Conservation (phyloP, 2,888 invertebrate species). For the Diarsia dahlii region DNA sequence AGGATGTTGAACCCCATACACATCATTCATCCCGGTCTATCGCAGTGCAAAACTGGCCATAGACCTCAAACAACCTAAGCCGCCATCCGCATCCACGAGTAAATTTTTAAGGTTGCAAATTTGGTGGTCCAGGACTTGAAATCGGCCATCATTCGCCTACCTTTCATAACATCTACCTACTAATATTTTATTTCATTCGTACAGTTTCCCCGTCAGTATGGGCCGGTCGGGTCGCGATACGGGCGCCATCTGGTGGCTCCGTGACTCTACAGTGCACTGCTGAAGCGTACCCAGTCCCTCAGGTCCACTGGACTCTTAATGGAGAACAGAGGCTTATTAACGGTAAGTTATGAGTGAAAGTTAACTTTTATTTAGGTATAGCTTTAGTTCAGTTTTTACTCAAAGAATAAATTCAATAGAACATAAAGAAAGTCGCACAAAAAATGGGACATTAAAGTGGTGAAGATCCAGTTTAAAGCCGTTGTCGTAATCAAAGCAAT, state of each 20-base stretch:
- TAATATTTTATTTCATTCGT: neutral
- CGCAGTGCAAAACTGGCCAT: no score
- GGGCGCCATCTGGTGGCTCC: constrained; percentile 92
- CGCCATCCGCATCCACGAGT: no score
- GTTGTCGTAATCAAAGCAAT: neutral
- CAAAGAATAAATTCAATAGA: neutral
- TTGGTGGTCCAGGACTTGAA: no score
- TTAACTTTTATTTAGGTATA: no score
- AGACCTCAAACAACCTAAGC: no score
- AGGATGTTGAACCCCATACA: no score
- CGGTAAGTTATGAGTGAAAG: constrained; percentile 84
- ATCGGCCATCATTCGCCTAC: neutral
- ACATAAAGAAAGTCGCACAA: no score
- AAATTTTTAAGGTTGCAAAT: no score
- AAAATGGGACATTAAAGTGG: neutral
- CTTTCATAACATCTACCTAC: neutral
- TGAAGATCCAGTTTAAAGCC: neutral
- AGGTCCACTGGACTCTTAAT: constrained; percentile 94
- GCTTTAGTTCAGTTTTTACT: no score
- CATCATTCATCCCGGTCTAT: no score
- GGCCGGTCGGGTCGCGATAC: constrained; percentile 93
- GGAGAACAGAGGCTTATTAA: constrained; percentile 92
- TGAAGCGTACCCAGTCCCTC: constrained; percentile 94
- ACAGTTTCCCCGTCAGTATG: constrained; percentile 94
- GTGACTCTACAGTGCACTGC: constrained; percentile 93